Base-by-base conservation (phyloP, 1,140 invertebrate species). In the Temnothorax curvispinosus region DNA sequence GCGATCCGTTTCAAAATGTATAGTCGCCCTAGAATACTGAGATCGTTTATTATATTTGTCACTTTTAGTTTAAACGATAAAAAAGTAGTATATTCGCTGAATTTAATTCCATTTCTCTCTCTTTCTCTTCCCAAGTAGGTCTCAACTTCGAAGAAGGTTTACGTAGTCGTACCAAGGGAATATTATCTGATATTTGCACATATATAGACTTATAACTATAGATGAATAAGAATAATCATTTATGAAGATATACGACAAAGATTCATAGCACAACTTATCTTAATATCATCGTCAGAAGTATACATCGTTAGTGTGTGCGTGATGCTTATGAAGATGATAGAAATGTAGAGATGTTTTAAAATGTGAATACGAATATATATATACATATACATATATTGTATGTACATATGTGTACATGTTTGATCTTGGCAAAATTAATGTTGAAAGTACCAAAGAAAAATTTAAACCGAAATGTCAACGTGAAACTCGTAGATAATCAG, bases 251-350 rank as follows among this genome's bases (percentile, higher is more conserved):
- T 21, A 50, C 4, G 4, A 27, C 65, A 38, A 64, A 56, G 15
- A 44, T 84, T 4, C 13, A 18, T 84, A 47, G 32, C 5, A 47
- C n/a, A 44, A 74, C 69, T 84, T 74, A 82, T 82, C 67, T 32
- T 82, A 74, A 69, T 80, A 38, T 54, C 54, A 80, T 80, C 77
- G 77, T 80, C 77, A 80, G 77, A 80, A 80, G 32, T 80, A 69
- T 69, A 69, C 77, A 80, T 80, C 67, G 38, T 58, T 58, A 38
- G 56, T 18, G 44, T 64, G 41, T 74, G 67, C 52, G 35, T 74
- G 67, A 74, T 82, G 27, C 67, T 72, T 32, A 72, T 72, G 67
- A 72, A 27, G 38, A 82, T 82, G 27, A 82, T 7, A 82, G 67
- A 82, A 82, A 82, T 60, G 52, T 58, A 38, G 18, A 82, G 32